These are phyloP conservation scores for Castor canadensis DNA, from an alignment of 2,113 vertebrate species.

Conservation along the genomic window DNA sequence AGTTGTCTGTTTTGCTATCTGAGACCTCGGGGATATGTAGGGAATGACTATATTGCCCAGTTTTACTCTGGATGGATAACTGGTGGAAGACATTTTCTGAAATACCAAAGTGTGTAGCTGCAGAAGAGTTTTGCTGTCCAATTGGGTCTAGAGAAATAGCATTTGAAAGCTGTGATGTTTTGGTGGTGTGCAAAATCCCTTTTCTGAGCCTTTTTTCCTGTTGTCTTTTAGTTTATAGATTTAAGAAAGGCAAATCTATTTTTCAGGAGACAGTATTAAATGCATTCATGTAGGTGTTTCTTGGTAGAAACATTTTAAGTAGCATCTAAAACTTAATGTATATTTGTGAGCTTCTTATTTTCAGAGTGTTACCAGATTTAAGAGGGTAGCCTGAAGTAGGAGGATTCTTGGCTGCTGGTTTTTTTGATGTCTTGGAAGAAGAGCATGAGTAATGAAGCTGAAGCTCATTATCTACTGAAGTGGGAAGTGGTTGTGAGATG, in stretches of 20 bases:
- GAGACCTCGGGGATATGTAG: conserved; percentile 12
- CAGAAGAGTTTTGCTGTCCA: conserved; percentile 48
- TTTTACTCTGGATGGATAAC: conserved; percentile 34
- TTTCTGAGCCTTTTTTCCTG: conserved; percentile 1
- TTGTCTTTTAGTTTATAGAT: background rate
- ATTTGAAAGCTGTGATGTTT: conserved; percentile 44
- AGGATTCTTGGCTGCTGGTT: conserved; percentile 26
- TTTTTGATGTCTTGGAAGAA: conserved; percentile 37
- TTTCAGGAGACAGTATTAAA: conserved; percentile 12
- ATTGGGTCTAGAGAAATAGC: conserved; percentile 29
- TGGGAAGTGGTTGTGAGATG: background rate
- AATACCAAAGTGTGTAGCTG: conserved; percentile 21
- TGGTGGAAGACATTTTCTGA: conserved; percentile 69
- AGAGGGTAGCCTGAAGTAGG: background rate
- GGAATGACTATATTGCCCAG: conserved; percentile 5
- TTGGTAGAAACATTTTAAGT: conserved; percentile 8
- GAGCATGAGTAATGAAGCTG: conserved; percentile 14
- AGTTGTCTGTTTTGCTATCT: conserved; percentile 20
- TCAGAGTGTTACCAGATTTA: conserved; percentile 15
- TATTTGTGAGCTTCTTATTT: conserved; percentile 7
- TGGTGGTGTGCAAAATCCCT: conserved; percentile 36
- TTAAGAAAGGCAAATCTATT: conserved; percentile 21
- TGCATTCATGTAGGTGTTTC: background rate
- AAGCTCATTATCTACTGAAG: background rate
- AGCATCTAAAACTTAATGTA: background rate